These are phyloP conservation scores for Eupithecia pulchellata DNA, from an alignment of 2,888 invertebrate species.

Conservation along the genomic window DNA sequence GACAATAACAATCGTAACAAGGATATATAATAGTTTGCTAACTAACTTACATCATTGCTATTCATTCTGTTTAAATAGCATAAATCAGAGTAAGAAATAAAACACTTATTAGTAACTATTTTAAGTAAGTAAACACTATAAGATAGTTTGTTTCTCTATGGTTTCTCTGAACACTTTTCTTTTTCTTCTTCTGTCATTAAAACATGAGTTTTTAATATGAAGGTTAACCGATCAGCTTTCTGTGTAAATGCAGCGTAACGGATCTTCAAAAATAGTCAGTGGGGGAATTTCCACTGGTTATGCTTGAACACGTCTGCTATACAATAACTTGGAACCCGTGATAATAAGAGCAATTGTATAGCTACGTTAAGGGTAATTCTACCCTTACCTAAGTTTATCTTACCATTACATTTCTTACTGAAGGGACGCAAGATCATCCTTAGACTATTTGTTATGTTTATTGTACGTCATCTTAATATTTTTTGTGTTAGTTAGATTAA, in stretches of 20 bases:
- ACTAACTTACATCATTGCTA: too few relatives aligned
- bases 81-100: too few relatives aligned
- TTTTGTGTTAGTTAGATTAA: not conserved
- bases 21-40: too few relatives aligned
- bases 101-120: too few relatives aligned
- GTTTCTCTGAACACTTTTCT: too few relatives aligned
- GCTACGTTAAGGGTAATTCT: not conserved
- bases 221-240: conserved; percentile 13
- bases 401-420: not conserved
- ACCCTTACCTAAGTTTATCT: not conserved
- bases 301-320: conserved; percentile 42
- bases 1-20: too few relatives aligned
- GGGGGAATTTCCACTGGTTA: conserved; percentile 42
- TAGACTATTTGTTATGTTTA: not conserved
- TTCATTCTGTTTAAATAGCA: too few relatives aligned
- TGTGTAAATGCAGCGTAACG: conserved; percentile 52
- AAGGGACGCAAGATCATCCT: not conserved
- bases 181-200: too few relatives aligned
- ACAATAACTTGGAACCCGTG: conserved; percentile 9
- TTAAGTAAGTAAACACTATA: too few relatives aligned
- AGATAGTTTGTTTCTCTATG: too few relatives aligned
- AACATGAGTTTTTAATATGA: not conserved
- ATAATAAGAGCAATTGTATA: conserved; percentile 8
- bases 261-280: conserved; percentile 65
- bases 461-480: not conserved